Base-by-base conservation (phyloP, 1,140 invertebrate genomes). In the Ceratina japonica region DNA sequence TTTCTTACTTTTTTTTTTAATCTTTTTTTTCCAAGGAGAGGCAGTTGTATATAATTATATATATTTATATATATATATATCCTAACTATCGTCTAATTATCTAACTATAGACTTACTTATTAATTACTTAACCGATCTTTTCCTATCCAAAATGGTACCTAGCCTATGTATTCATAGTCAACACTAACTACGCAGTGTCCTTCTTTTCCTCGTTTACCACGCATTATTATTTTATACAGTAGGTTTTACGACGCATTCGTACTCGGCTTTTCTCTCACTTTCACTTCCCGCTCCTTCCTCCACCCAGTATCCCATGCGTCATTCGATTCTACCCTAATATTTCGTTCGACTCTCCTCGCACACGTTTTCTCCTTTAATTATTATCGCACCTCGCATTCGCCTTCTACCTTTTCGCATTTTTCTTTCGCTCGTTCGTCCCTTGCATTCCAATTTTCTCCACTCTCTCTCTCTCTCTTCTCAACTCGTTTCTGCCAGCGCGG, bases 41-140 rank as follows among this genome's bases (percentile, higher is more conserved):
- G 87, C 87, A 87, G 82, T 84, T 72, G 73, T 84, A 83, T 87
- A 86, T 86, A 87, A 82, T 83, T 62, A 20, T 70, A 31, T 70
- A 56, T 56, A 70, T 59, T 20, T 59, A 59, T 59, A 22, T 86
- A n/a, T n/a, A n/a, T n/a, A 54, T 84, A 27, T 70, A 84, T 81
- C 83, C 90, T 92, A 90, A 87, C 87, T 90, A 89, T 71, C 64
- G 68, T 51, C 87, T 89, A 89, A 73, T 80, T 88, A 86, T 85
- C 78, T 87, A 87, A 75, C 86, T 91, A 89, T 79, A 75, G 82
- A 85, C 65, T 78, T 83, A 58, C 80, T 89, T 89, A 89, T 79
- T 78, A n/a, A 71, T 86, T 84, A 86, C 52, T 73, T 73, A 88
- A 79, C 77, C 81, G 62, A 70, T 86, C 83, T 86, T 37, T 78